Base-by-base conservation (phyloP, 2,888 invertebrate genomes). In the Chloromyia formosa region DNA sequence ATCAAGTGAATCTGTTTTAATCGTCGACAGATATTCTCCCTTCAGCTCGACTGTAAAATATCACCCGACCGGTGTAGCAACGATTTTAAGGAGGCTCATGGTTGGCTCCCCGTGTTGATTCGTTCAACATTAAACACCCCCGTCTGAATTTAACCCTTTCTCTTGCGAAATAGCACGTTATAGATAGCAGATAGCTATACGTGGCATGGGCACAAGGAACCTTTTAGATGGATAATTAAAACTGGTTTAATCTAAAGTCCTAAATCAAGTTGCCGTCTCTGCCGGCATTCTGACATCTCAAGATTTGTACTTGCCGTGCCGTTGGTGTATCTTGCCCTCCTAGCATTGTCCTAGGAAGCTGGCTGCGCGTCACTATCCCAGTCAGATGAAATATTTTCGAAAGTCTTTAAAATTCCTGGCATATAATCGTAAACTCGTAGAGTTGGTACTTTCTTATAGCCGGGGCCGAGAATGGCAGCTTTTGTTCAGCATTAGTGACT, bases 1-100 rank as follows among this genome's bases (percentile, higher is more conserved):
- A 79, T 79, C 79, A 79, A 79, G 78, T 77, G 78, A 79, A 79
- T 79, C 78, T 76, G 78, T 79, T 78, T 78, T 78, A 77, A 78
- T 78, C 77, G 77, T 78, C 76, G 77, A 78, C 77, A 77, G 74
- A 74, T 60, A 75, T 74, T 77, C 74, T 75, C 75, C 60, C 71
- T 75, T 68, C 45, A 45, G 60, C 49, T 22, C 27, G 27, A 61
- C 61, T 45, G 60, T 49, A 12, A 73, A 61, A 61, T 71, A 73
- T 73, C 61, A 73, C 35, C 60, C n/a, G 58, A 53, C 56, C 16
- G 40, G 4, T 58, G 9, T 22, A 42, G 40, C 7, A 7, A 22
- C n/a, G 58, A 42, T n/a, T 42, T 42, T 5, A n/a, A 49, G 27
- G 3, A 35, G 27, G 27, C 27, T 35, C 27, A 35, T 35, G 49